Base-by-base conservation (phyloP, 37 sponge, comb jelly and placozoan genomes). In the Agelas oroides region DNA sequence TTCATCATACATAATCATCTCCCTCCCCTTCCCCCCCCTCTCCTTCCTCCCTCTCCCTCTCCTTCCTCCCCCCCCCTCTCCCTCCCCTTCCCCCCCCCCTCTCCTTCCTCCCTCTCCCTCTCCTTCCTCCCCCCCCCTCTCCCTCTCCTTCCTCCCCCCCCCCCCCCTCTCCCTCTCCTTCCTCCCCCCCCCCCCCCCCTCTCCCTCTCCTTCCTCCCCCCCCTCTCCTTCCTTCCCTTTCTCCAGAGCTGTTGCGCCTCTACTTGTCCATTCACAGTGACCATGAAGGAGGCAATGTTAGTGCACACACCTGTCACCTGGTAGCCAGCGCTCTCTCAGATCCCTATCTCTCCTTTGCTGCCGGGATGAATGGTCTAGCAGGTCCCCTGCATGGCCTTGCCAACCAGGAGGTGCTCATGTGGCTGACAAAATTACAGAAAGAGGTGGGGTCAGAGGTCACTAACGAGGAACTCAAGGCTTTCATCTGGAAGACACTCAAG, bases 211-310 rank as follows among this genome's bases (percentile, higher is more conserved):
- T 8, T 8, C 8, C 46, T 12, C 8, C 46, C 46, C 8, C 46
- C 8, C 46, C 46, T 8, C 46, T 8, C 46, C 46, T 8, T 8
- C 46, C 62, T 13, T 11, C 62, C 27, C 62, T 13, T 11, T 5
- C 62, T 11, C 34, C 61, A 19, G 99, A 98, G 71, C 88, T 96
- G 59, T 78, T 98, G 88, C 71, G 99, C 0, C 97, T 98, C 57
- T 98, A 98, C 77, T 92, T 98, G 23, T 96, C 97, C 63, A 98
- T 98, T 77, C 99, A 98, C 81, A 86, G 82, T 30, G 99, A 98
- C 83, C 99, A 98, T 71, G 99, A 98, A 80, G 99, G 99, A 33
- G 99, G 99, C 38, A 98, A 98, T 76, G 99, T 98, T 24, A 89
- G 91, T 32, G 99, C 99, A 1, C 99, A 98, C 90, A 91, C 99